Percentiles rank a stretch among this genome's conserved stretches.
Evolutionary conservation across 1,140 invertebrate species (phyloP).

Genomic region (Mesaphorura yosii): DNA sequence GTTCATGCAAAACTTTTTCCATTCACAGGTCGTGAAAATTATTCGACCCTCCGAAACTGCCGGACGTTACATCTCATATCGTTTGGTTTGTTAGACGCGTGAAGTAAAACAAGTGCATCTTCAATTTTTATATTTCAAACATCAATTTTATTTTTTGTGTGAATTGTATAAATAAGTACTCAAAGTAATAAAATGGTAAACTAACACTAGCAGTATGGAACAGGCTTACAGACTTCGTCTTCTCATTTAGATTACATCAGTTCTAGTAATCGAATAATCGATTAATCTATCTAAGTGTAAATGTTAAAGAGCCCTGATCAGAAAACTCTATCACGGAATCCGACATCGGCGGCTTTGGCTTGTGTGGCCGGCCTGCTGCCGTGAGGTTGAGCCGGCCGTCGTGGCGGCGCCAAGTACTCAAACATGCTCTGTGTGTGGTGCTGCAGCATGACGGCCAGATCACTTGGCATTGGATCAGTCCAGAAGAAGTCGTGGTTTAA

Average conservation of each 20-base stretch:
- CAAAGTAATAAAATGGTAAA: no score
- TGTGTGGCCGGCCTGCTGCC: not conserved
- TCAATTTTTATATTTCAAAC: no score
- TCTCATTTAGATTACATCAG: no score
- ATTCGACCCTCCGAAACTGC: slow-evolving; percentile 95
- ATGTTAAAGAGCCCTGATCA: no score
- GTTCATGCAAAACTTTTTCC: slow-evolving; percentile 30
- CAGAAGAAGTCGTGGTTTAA: slow-evolving; percentile 98
- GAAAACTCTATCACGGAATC: slow-evolving; percentile 10
- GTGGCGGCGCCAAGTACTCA: slow-evolving; percentile 78
- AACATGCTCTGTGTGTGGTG: slow-evolving; percentile 93
- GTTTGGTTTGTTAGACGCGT: slow-evolving; percentile 70
- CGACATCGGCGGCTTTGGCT: not conserved
- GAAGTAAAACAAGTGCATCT: not conserved
- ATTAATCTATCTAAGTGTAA: no score
- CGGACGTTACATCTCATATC: slow-evolving; percentile 95
- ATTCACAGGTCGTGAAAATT: slow-evolving; percentile 86
- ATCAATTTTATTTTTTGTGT: no score
- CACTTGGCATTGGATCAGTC: slow-evolving; percentile 89
- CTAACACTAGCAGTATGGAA: no score
- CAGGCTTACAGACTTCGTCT: no score
- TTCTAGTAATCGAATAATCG: no score
- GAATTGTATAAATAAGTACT: no score
- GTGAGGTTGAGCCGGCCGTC: slow-evolving; percentile 36
- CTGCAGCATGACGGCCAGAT: slow-evolving; percentile 82